A percentile compares a stretch with the other conserved stretches of the same genome.
These are phyloP conservation scores for Heteropelma amictum DNA, from an alignment of 2,888 invertebrate species.

Conservation along the genomic window DNA sequence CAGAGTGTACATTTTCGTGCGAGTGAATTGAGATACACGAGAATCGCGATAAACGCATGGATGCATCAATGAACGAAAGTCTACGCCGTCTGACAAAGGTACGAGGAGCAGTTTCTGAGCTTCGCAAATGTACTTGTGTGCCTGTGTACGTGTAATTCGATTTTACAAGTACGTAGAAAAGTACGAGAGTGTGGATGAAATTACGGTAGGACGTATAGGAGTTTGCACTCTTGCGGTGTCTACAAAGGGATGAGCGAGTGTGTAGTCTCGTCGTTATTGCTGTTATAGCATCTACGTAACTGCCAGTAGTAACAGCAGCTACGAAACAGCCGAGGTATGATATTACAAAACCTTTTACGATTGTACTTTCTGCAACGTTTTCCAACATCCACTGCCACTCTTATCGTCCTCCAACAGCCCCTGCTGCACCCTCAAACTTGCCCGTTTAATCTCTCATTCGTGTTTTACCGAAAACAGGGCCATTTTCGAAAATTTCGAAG, in stretches of 20 bases:
- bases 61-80: no score
- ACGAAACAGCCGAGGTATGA: conserved; percentile 38
- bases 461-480: no score
- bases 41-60: no score
- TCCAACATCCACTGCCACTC: conserved; percentile 20
- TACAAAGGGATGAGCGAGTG: conserved; percentile 2
- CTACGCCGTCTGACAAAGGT: no score
- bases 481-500: no score
- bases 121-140: background rate
- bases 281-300: conserved; percentile 29
- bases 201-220: background rate
- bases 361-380: conserved; percentile 8
- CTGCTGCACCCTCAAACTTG: conserved; percentile 7
- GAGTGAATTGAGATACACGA: no score
- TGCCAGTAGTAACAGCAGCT: conserved; percentile 25
- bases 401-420: background rate
- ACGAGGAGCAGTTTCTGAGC: background rate
- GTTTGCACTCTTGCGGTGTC: background rate
- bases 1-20: no score
- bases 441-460: background rate
- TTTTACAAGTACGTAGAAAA: background rate
- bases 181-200: background rate
- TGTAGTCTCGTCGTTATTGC: conserved; percentile 39
- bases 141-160: background rate
- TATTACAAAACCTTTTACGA: conserved; percentile 46